Percentiles rank a stretch among this genome's conserved stretches.
These are phyloP conservation scores for Neosilurus mollespiculum DNA, from an alignment of 2,797 vertebrate species.

Conservation along the genomic window DNA sequence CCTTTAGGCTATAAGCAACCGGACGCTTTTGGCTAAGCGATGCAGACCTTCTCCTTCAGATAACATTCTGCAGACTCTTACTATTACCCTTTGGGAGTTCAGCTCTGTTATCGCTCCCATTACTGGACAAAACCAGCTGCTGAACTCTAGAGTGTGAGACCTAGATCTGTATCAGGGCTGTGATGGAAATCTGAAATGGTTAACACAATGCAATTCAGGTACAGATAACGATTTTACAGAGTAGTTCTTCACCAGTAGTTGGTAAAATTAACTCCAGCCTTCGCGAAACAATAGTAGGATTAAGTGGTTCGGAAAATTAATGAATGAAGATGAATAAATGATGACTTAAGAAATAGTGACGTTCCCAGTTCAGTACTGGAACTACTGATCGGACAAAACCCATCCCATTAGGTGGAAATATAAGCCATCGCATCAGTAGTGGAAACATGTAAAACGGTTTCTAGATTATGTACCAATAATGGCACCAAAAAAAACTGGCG, in stretches of 20 bases:
- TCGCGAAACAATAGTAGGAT: neutral
- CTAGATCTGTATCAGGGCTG: neutral
- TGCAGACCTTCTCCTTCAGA: slow-evolving; percentile 25
- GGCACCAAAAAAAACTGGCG: neutral
- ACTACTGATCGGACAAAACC: neutral
- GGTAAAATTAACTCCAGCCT: neutral
- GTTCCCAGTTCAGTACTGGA: neutral
- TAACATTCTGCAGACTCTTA: slow-evolving; percentile 14
- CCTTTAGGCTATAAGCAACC: neutral
- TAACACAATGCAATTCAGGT: neutral
- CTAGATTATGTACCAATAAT: too few species aligned
- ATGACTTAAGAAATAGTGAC: neutral
- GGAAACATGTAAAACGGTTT: neutral
- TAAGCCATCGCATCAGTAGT: too few species aligned
- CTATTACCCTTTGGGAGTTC: slow-evolving; percentile 3
- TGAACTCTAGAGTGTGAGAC: slow-evolving; percentile 1
- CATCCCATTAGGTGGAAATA: neutral
- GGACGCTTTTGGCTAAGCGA: slow-evolving; percentile 7
- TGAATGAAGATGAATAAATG: neutral
- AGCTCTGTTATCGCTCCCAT: slow-evolving; percentile 14
- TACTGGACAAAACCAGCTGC: slow-evolving; percentile 26
- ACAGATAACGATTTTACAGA: neutral
- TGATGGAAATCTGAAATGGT: neutral
- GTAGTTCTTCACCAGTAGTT: too few species aligned
- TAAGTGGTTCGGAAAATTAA: neutral